These are phyloP conservation scores for Limnephilus marmoratus DNA, from an alignment of 2,888 invertebrate species.

Conservation along the genomic window DNA sequence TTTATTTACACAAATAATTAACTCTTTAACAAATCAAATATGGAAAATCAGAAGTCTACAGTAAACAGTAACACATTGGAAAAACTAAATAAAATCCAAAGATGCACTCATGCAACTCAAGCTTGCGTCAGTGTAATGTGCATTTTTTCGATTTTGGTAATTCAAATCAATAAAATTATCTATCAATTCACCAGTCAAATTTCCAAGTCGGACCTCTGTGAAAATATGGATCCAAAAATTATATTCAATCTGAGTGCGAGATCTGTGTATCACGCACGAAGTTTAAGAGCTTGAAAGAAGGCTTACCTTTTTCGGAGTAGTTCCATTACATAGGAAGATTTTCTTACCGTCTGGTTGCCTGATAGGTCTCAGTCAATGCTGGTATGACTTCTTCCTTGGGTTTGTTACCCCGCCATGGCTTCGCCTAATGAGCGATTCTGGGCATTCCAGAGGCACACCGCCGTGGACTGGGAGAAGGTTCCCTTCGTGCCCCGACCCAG, in stretches of 20 bases:
- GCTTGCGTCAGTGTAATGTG: not conserved
- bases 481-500: constrained; percentile 92
- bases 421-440: constrained; percentile 71
- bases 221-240: not conserved
- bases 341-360: not conserved
- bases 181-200: not conserved
- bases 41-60: too few species aligned
- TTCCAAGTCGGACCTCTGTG: not conserved
- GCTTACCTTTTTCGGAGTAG: not conserved
- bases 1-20: not conserved
- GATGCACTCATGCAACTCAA: too few species aligned
- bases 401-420: constrained; percentile 29
- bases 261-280: too few species aligned
- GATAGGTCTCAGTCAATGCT: not conserved
- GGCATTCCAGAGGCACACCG: constrained; percentile 83
- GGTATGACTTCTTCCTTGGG: not conserved
- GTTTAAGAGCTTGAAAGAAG: not conserved
- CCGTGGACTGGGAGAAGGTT: constrained; percentile 92
- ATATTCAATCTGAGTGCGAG: not conserved
- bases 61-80: too few species aligned
- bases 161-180: not conserved
- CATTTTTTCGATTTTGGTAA: not conserved
- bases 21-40: not conserved
- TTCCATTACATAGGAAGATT: not conserved
- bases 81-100: too few species aligned